Percentiles rank a stretch among this genome's conserved stretches.
phyloP scores from a whole-genome alignment of 1,140 invertebrate genomes.

The Aradophagus sp. region DNA sequence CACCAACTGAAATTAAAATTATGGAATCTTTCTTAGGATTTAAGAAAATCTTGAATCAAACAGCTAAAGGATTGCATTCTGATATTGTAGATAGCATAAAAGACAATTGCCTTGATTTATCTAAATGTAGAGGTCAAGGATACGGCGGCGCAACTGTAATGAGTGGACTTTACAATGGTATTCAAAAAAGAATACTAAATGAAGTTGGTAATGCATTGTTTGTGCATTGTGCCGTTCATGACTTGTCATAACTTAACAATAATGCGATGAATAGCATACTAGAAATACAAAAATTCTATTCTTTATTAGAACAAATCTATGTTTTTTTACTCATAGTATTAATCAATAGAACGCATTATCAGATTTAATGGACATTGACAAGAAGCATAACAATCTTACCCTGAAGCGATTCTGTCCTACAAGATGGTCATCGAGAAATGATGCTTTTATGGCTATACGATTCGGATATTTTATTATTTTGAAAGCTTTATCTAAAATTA shows the following conservation, averaged over 20 bases:
- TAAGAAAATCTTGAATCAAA: no score
- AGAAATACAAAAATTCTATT: constrained; percentile 15
- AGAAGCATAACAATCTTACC: neutral
- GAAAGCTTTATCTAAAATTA: constrained; percentile 21
- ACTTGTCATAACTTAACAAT: no score
- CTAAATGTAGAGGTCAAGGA: constrained; percentile 62
- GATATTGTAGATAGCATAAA: no score
- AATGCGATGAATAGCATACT: constrained; percentile 15
- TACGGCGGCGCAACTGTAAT: constrained; percentile 61
- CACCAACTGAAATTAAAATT: no score
- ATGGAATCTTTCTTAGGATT: no score
- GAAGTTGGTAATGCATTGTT: constrained; percentile 42
- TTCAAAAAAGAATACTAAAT: constrained; percentile 54
- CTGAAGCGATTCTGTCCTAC: constrained; percentile 29
- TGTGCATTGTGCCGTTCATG: constrained; percentile 59
- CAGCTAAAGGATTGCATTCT: no score
- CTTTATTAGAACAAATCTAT: constrained; percentile 10
- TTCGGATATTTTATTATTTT: constrained; percentile 16
- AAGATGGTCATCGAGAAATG: constrained; percentile 33
- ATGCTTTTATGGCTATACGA: constrained; percentile 15
- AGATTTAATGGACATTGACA: neutral
- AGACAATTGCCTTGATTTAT: no score
- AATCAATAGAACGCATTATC: constrained; percentile 11
- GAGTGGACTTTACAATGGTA: constrained; percentile 58
- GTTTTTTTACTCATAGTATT: constrained; percentile 9